Evolutionary conservation across 2,797 vertebrate species (phyloP), one percentile per base, ranked within the genome.

Genomic region (Pangasius mekongensis): DNA sequence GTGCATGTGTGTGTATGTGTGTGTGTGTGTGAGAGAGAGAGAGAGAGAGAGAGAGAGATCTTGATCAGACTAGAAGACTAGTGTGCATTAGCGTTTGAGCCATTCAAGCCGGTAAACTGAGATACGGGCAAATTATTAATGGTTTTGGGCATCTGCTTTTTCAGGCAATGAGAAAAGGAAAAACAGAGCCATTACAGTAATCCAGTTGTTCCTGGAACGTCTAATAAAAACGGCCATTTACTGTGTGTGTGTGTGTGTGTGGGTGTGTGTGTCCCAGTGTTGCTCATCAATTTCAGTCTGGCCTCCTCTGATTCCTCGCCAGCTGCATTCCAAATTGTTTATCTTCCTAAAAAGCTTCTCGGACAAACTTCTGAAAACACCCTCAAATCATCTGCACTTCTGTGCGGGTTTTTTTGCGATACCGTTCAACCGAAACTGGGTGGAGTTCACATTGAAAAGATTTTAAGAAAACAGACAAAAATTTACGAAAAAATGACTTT

Each of bases 191-290:
- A 91, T 92, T 90, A 90, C 66, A 86, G 81, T 88, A 91, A 88
- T 88, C 64, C 77, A 87, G 88, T 90, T 88, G 89, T 90, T 91
- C 83, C 88, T 86, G 90, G 89, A 92, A 91, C 49, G 66, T 90
- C 89, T 91, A 92, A 93, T 93, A 91, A 92, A 91, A 91, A 83
- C 82, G 81, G 33, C 47, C 87, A 92, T 92, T 90, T 87, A 87
- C 87, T 89, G 88, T 86, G 84, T 87, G 89, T 87, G 74, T 47
- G 86, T 83, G 82, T 84, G 87, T 84, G 87, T 88, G 87, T 76
- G 67, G n/a, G 54, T 67, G 56, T 39, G 60, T 47, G 83, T 73
- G 54, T 74, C 3, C 6, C 3, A 49, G 78, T 71, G 49, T 56
- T 52, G 86, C 80, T 91, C 89, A 92, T 93, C 86, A 89, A 88